Evolutionary conservation across 2,888 invertebrate genomes (phyloP).

Genomic region (Patella pellucida): DNA sequence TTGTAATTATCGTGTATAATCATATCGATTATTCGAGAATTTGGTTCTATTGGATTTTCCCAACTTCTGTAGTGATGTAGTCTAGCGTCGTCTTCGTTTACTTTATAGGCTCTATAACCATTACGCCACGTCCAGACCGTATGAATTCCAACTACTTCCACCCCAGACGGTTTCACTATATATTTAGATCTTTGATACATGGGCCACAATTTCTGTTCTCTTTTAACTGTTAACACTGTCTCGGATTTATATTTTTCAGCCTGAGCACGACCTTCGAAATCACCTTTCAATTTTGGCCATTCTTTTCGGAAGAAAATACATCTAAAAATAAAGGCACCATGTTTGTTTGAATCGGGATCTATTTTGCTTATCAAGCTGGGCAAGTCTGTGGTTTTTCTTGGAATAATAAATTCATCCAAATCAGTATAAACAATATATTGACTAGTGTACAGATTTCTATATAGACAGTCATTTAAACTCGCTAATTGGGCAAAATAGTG

Average conservation of each 20-base stretch:
- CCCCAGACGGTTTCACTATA: slow-evolving; percentile 44
- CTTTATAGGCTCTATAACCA: slow-evolving; percentile 16
- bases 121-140: slow-evolving; percentile 36
- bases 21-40: slow-evolving; percentile 29
- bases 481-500: slow-evolving; percentile 68
- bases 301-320: slow-evolving; percentile 57
- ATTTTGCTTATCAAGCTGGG: slow-evolving; percentile 34
- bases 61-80: slow-evolving; percentile 58
- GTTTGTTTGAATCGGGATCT: slow-evolving; percentile 9
- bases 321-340: slow-evolving; percentile 37
- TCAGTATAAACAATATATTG: slow-evolving; percentile 63
- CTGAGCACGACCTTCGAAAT: slow-evolving; percentile 31
- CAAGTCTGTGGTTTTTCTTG: slow-evolving; percentile 48
- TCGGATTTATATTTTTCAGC: slow-evolving; percentile 44
- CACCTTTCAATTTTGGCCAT: slow-evolving; percentile 38
- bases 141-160: slow-evolving; percentile 53
- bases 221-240: slow-evolving; percentile 45
- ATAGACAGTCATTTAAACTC: slow-evolving; percentile 67
- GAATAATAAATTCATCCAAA: slow-evolving; percentile 68
- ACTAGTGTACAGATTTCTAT: slow-evolving; percentile 50
- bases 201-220: slow-evolving; percentile 41
- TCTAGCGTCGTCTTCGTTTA: slow-evolving; percentile 33
- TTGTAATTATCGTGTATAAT: slow-evolving; percentile 34
- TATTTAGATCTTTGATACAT: slow-evolving; percentile 49
- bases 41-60: slow-evolving; percentile 37